Evolutionary conservation across 2,888 invertebrate genomes (phyloP), one percentile per base, ranked within the genome.

Genomic region (Eueremaeus valkanovi): DNA sequence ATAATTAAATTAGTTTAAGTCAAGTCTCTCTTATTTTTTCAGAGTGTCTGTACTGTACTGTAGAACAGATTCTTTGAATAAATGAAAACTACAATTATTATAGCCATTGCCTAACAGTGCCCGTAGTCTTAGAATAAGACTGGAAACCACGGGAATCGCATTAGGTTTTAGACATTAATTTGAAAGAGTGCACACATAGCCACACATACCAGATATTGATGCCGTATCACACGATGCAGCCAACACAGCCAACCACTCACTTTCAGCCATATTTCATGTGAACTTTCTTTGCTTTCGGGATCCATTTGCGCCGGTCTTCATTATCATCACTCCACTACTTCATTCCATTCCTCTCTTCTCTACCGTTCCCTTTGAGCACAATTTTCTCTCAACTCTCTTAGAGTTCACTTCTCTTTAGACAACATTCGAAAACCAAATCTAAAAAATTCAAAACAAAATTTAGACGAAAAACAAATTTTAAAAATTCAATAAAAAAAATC

Each of bases 1-100:
- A 68, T 68, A 68, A 68, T 68, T 42, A 42, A 68, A 68, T 68
- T 68, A 68, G 42, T 42, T 68, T 40, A 40, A 68, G 40, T 68
- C 31, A 21, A 55, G 24, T 55, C 27, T 63, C 31, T 33, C 33
- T 68, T 42, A 21, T 42, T 68, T 21, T 68, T 42, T 68, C 9
- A n/a, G n/a, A 24, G 5, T 63, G 18, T 61, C 16, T 49, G 18
- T 49, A 5, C 49, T 49, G 5, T 49, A 18, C 24, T 40, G 40
- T 45, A 18, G 9, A 27, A 13, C 24, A 68, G 9, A 13, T 42
- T 33, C 42, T 68, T 31, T 68, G 68, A 68, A 68, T 68, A 68
- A 68, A 68, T 68, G 40, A 68, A 33, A 33, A 5, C 68, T 61
- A 42, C 68, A 68, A 68, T 68, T 68, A 68, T 68, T 68, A 24